Evolutionary conservation across 2,797 vertebrate genomes (phyloP).

Genomic region (Bradypodion ventrale): DNA sequence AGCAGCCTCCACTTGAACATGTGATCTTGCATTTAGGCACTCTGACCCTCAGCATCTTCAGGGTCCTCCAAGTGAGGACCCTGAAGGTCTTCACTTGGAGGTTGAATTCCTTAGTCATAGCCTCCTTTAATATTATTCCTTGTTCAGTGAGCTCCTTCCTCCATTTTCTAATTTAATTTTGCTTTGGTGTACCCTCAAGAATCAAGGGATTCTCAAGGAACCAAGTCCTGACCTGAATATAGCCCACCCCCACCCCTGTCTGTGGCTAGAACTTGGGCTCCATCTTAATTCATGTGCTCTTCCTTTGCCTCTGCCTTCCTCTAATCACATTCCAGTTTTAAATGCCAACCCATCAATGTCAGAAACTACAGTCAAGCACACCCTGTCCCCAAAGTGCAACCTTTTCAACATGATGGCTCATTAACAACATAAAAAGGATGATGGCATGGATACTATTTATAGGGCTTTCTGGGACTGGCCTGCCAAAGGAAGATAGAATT

Average conservation of each 20-base stretch:
- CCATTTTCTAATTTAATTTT: too few species aligned
- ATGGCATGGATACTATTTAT: conserved; percentile 81
- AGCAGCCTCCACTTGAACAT: too few species aligned
- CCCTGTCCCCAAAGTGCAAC: conserved; percentile 77
- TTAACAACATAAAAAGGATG: conserved; percentile 83
- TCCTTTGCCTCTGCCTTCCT: conserved; percentile 32
- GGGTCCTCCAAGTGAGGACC: too few species aligned
- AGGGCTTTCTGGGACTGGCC: conserved; percentile 75
- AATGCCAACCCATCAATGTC: conserved; percentile 77
- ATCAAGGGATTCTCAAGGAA: too few species aligned
- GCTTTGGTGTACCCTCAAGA: too few species aligned
- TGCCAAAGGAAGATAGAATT: conserved; percentile 80
- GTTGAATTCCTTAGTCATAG: too few species aligned
- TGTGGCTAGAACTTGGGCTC: neutral
- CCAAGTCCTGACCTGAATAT: neutral
- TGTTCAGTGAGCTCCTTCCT: too few species aligned
- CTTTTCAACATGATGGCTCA: conserved; percentile 79
- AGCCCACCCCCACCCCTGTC: accelerated
- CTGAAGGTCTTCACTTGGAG: too few species aligned
- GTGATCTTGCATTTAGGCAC: too few species aligned
- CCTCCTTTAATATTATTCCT: too few species aligned
- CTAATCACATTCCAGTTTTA: conserved; percentile 69
- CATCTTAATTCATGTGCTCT: neutral
- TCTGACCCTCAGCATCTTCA: too few species aligned
- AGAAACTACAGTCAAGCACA: conserved; percentile 79